phyloP scores from a whole-genome alignment of 2,888 invertebrate genomes.

The Seira ritae region DNA sequence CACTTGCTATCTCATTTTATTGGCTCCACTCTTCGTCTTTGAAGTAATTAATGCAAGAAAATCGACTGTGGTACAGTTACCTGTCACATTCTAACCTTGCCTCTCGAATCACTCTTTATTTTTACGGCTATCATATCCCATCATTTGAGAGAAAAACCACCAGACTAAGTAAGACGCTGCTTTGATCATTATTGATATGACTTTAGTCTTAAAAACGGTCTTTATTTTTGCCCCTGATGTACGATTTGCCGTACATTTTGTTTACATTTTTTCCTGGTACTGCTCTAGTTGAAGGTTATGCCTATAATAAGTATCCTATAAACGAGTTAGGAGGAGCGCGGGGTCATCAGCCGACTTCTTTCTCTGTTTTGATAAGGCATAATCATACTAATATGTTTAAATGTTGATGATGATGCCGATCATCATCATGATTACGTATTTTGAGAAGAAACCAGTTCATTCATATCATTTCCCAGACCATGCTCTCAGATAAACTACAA shows the following conservation, averaged over 20 bases:
- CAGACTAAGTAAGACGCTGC: neutral
- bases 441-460: constrained; percentile 57
- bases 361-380: constrained; percentile 36
- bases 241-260: constrained; percentile 36
- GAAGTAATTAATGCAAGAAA: constrained; percentile 51
- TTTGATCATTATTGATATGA: neutral
- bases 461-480: constrained; percentile 49
- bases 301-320: constrained; percentile 5
- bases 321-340: constrained; percentile 40
- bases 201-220: neutral
- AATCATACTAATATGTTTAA: constrained; percentile 23
- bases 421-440: too few species aligned
- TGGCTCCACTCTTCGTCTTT: constrained; percentile 24
- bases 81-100: constrained; percentile 46
- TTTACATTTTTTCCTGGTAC: constrained; percentile 39
- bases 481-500: too few species aligned
- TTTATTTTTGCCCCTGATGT: too few species aligned
- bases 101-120: constrained; percentile 10
- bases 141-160: neutral
- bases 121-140: neutral
- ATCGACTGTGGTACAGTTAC: constrained; percentile 41
- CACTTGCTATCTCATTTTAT: constrained; percentile 52
- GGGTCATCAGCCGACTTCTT: constrained; percentile 59
- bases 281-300: neutral
- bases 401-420: constrained; percentile 24